phyloP scores from a whole-genome alignment of 2,113 vertebrate species.

The Sitta europaea region DNA sequence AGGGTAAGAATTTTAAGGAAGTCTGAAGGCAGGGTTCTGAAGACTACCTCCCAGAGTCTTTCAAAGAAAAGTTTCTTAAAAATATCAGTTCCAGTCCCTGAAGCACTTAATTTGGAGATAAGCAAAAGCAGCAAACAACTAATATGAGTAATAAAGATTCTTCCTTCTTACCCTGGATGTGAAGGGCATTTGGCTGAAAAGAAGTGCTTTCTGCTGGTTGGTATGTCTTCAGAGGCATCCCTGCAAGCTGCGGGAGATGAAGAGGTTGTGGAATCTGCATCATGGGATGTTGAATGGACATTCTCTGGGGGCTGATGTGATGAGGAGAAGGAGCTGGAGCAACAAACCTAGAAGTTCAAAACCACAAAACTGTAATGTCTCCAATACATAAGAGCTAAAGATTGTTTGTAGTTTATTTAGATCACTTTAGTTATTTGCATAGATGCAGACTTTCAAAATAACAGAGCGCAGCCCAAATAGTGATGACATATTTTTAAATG shows the following conservation, averaged over 20 bases:
- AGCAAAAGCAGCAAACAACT: background rate
- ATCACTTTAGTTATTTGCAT: background rate
- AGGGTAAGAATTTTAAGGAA: background rate
- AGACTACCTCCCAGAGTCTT: background rate
- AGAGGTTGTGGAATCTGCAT: constrained; percentile 68
- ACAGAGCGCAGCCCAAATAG: background rate
- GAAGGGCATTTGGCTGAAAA: constrained; percentile 70
- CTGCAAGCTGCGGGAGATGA: constrained; percentile 60
- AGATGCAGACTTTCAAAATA: background rate
- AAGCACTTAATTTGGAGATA: background rate
- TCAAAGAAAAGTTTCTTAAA: background rate
- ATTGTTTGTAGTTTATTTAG: background rate
- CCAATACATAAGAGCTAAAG: background rate
- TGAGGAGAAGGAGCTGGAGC: constrained; percentile 73
- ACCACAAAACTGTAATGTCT: background rate
- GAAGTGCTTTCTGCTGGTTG: constrained; percentile 58
- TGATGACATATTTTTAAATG: background rate
- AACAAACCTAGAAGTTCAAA: constrained; percentile 76
- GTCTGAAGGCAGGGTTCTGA: background rate
- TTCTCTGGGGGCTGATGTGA: constrained; percentile 72
- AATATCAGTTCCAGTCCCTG: background rate
- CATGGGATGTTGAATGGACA: constrained; percentile 60
- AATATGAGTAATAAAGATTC: background rate
- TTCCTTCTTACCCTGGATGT: constrained; percentile 73
- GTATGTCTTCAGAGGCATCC: constrained; percentile 67